phyloP scores from a whole-genome alignment of 2,113 vertebrate genomes.

The Panurus biarmicus region DNA sequence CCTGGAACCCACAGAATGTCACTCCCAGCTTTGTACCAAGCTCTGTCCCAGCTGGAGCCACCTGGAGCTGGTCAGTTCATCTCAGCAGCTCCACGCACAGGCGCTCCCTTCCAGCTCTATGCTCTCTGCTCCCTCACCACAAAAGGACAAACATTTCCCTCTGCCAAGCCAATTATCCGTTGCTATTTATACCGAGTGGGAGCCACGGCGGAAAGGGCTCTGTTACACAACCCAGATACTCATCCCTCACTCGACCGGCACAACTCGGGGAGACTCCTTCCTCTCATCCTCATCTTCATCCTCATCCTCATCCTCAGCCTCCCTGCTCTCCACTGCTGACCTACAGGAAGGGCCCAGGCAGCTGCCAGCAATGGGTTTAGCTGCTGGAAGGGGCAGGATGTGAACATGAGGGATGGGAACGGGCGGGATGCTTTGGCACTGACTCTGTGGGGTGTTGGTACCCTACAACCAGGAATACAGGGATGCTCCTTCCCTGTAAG shows the following conservation, averaged over 20 bases:
- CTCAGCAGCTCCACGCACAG: not conserved
- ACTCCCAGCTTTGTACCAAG: not conserved
- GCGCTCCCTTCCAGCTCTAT: rapidly evolving
- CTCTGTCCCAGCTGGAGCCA: not conserved
- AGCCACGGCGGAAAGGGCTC: not conserved
- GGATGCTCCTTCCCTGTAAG: not conserved
- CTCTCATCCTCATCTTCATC: not conserved
- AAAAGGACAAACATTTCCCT: not conserved
- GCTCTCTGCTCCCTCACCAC: not conserved
- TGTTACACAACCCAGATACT: not conserved
- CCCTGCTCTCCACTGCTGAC: rapidly evolving
- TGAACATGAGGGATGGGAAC: not conserved
- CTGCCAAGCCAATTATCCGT: not conserved
- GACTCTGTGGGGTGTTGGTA: not conserved
- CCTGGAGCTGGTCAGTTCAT: not conserved
- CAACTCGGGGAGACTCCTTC: not conserved
- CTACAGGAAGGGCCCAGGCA: not conserved
- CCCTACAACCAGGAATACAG: not conserved
- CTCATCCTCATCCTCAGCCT: not conserved
- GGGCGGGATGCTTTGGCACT: not conserved
- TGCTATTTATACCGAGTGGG: not conserved
- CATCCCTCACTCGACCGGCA: rapidly evolving
- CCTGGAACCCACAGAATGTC: rapidly evolving
- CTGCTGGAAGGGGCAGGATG: not conserved
- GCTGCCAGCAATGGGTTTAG: not conserved